A percentile compares a stretch with the other conserved stretches of the same genome.
Conservation (phyloP, 2,113 vertebrate species). For the Scomber colias region DNA sequence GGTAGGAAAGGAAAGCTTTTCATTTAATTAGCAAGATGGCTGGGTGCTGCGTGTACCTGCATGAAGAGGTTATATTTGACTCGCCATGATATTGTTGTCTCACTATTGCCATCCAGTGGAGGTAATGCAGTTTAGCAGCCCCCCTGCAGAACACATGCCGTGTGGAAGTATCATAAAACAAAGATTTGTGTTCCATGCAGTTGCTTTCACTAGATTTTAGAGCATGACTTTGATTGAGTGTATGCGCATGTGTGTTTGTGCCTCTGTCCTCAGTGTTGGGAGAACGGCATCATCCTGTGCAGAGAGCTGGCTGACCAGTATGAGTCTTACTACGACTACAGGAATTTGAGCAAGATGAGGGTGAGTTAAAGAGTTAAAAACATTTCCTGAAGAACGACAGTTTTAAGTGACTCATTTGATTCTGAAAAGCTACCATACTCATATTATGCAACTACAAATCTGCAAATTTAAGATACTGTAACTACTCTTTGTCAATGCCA, state of each 20-base stretch:
- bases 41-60: slow-evolving; percentile 47
- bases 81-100: slow-evolving; percentile 36
- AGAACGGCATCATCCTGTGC: slow-evolving; percentile 98
- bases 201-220: neutral
- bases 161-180: no score
- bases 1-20: slow-evolving; percentile 69
- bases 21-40: slow-evolving; percentile 78
- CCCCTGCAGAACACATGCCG: slow-evolving; percentile 9
- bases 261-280: slow-evolving; percentile 91
- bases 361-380: slow-evolving; percentile 78
- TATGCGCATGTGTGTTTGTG: slow-evolving; percentile 23
- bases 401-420: no score
- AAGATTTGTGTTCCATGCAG: no score
- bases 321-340: slow-evolving; percentile 97
- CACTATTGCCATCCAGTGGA: slow-evolving; percentile 77
- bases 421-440: neutral
- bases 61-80: slow-evolving; percentile 1
- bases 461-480: neutral
- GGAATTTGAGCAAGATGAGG: slow-evolving; percentile 99
- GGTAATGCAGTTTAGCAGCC: neutral
- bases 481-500: no score
- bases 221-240: neutral
- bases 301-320: slow-evolving; percentile 98
- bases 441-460: neutral
- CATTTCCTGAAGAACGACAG: neutral